Evolutionary conservation across 1,140 invertebrate species (phyloP).

Genomic region (Tribolium castaneum): DNA sequence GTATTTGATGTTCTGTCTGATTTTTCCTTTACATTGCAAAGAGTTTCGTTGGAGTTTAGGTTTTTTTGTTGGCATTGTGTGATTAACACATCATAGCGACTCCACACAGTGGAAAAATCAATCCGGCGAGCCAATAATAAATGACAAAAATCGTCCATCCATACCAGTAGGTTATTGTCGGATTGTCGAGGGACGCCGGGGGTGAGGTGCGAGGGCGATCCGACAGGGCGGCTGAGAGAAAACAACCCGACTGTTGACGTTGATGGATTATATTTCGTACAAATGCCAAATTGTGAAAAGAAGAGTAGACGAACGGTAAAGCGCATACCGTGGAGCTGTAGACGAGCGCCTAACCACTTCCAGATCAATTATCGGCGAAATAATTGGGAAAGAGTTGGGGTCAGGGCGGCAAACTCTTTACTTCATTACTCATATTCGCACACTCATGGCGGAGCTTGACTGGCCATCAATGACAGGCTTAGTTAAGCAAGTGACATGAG

Average conservation of each 20-base stretch:
- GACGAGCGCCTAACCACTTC: constrained; percentile 53
- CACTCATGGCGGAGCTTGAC: constrained; percentile 52
- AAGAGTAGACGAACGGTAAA: constrained; percentile 63
- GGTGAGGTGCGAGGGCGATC: constrained; percentile 50
- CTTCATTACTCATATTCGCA: constrained; percentile 61
- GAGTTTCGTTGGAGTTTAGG: no score
- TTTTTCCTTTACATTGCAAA: no score
- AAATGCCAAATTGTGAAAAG: constrained; percentile 66
- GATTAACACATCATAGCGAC: constrained; percentile 61
- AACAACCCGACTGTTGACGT: constrained; percentile 64
- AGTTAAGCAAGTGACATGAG: constrained; percentile 59
- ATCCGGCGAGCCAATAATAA: constrained; percentile 63
- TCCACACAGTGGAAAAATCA: constrained; percentile 61
- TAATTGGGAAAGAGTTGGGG: background rate
- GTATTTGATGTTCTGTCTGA: no score
- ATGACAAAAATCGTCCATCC: constrained; percentile 66
- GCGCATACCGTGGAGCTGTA: constrained; percentile 57
- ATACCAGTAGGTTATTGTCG: constrained; percentile 64
- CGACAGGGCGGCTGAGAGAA: constrained; percentile 59
- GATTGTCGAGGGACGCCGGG: constrained; percentile 54
- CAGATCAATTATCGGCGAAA: constrained; percentile 61
- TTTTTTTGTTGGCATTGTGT: background rate
- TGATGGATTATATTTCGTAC: constrained; percentile 64
- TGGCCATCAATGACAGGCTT: constrained; percentile 56
- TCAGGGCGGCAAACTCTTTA: constrained; percentile 45